phyloP scores from a whole-genome alignment of 1,140 invertebrate genomes.

The Phocides pigmalion region DNA sequence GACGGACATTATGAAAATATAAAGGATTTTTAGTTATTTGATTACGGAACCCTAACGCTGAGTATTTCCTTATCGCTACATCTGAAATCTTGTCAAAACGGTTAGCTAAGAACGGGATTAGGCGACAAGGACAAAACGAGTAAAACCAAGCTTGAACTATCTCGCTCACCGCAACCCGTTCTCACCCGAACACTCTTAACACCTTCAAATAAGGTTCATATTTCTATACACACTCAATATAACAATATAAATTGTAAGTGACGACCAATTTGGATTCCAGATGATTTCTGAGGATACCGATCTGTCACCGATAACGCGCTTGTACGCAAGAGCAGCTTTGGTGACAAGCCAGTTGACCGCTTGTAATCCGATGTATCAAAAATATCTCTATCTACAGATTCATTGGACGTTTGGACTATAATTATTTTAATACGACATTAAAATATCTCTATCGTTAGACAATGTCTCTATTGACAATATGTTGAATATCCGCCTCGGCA shows the following conservation, averaged over 20 bases:
- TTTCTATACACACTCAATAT: constrained; percentile 14
- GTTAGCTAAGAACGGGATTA: constrained; percentile 80
- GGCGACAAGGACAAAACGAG: constrained; percentile 76
- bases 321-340: constrained; percentile 66
- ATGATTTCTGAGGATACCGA: constrained; percentile 72
- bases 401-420: not conserved
- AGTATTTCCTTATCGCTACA: constrained; percentile 63
- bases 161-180: constrained; percentile 12
- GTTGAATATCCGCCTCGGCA: no score
- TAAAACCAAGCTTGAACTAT: constrained; percentile 40
- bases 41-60: no score
- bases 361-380: constrained; percentile 72
- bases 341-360: constrained; percentile 76
- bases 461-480: no score
- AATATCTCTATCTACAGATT: constrained; percentile 63
- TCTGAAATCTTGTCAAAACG: constrained; percentile 80
- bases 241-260: constrained; percentile 52
- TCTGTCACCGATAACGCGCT: constrained; percentile 77
- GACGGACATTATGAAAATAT: no score
- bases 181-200: constrained; percentile 33
- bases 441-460: no score
- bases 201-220: constrained; percentile 39
- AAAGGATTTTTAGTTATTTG: no score
- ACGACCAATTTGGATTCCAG: constrained; percentile 72
- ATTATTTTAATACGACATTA: not conserved